Evolutionary conservation across 2,888 invertebrate genomes (phyloP).

Genomic region (Osmoderma eremita): DNA sequence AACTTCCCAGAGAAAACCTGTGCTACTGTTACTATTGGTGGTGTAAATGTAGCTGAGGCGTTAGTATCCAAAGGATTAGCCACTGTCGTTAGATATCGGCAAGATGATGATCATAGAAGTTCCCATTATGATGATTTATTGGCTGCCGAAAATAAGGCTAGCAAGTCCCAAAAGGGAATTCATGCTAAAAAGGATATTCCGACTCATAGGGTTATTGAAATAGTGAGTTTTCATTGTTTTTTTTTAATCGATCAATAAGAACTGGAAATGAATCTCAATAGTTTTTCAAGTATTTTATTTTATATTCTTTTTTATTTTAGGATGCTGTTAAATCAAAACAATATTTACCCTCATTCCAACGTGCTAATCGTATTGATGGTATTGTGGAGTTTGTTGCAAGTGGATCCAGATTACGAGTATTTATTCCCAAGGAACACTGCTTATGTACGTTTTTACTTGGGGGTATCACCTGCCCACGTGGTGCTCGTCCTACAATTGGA

Average conservation of each 20-base stretch:
- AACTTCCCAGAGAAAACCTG: conserved; percentile 95
- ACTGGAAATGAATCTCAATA: neutral
- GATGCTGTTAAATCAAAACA: conserved; percentile 87
- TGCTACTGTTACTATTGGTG: conserved; percentile 88
- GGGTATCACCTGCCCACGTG: conserved; percentile 85
- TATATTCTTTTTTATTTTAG: conserved; percentile 61
- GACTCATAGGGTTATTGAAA: conserved; percentile 87
- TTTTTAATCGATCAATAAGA: neutral
- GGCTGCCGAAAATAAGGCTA: conserved; percentile 92
- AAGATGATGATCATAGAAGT: conserved; percentile 96
- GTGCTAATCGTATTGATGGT: conserved; percentile 89
- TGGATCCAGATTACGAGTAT: conserved; percentile 92
- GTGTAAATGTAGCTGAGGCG: conserved; percentile 93
- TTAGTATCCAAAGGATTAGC: conserved; percentile 92
- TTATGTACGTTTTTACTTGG: conserved; percentile 92
- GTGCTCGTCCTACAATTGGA: conserved; percentile 77
- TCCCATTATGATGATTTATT: conserved; percentile 92
- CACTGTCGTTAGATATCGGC: conserved; percentile 91
- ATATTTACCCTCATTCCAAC: conserved; percentile 92
- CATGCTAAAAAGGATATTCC: conserved; percentile 90
- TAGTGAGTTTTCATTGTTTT: conserved; percentile 61
- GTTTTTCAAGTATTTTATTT: neutral
- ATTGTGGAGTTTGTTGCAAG: conserved; percentile 97
- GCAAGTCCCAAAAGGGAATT: conserved; percentile 83
- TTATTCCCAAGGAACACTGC: conserved; percentile 93